Evolutionary conservation across 2,797 vertebrate species (phyloP).

Genomic region (Ctenopoma multispine): DNA sequence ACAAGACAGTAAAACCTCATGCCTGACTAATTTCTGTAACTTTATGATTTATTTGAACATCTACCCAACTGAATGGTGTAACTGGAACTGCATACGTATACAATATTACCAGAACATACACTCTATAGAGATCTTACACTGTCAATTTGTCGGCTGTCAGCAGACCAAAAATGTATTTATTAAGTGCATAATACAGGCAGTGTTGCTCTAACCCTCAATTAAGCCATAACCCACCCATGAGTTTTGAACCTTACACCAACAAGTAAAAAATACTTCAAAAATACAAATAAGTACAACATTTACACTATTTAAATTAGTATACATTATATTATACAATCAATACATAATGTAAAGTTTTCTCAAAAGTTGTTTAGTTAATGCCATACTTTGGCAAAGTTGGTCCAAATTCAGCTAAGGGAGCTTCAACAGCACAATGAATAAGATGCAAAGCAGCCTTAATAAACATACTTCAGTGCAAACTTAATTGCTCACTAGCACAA

Average conservation of each 20-base stretch:
- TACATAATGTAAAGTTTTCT: too few relatives aligned
- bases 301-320: background rate
- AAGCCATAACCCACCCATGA: background rate
- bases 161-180: background rate
- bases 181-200: background rate
- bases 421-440: background rate
- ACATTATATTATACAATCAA: background rate
- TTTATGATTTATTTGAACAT: conserved; percentile 29
- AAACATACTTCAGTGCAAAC: conserved; percentile 8
- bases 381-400: background rate
- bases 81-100: background rate
- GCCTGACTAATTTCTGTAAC: conserved; percentile 5
- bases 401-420: background rate
- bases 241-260: background rate
- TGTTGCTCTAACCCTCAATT: background rate
- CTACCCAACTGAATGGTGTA: conserved; percentile 6
- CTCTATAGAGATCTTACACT: background rate
- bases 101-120: background rate
- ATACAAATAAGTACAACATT: background rate
- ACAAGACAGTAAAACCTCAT: conserved; percentile 8
- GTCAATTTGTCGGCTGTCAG: background rate
- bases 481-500: background rate
- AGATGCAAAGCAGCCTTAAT: background rate
- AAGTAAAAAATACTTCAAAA: background rate
- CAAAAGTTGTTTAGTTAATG: background rate